phyloP scores from a whole-genome alignment of 2,113 vertebrate genomes.

The Eira barbara region DNA sequence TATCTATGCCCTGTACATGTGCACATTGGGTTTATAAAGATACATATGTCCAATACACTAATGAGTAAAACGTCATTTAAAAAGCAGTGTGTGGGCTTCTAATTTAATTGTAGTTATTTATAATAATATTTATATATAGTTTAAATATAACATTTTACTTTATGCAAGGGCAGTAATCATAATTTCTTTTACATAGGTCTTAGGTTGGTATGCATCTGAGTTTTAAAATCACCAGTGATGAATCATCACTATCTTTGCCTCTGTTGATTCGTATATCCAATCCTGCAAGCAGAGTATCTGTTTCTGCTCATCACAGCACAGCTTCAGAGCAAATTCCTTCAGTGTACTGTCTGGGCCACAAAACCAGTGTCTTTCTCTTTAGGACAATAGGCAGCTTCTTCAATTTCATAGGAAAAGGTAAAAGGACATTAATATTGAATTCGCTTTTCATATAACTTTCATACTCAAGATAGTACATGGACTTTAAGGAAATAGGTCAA shows the following conservation, averaged over 20 bases:
- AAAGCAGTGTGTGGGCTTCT: neutral
- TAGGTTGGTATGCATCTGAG: neutral
- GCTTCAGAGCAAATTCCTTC: neutral
- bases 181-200: neutral
- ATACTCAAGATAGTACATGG: neutral
- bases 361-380: neutral
- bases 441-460: neutral
- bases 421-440: neutral
- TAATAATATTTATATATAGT: neutral
- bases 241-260: rapidly evolving
- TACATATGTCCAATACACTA: neutral
- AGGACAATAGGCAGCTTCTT: neutral
- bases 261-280: rapidly evolving
- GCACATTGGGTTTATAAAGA: neutral
- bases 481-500: neutral
- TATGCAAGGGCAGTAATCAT: neutral
- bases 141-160: neutral
- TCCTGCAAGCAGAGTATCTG: too few species aligned
- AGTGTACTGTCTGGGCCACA: neutral
- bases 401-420: neutral
- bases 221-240: neutral
- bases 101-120: neutral
- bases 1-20: too few species aligned
- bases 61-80: neutral
- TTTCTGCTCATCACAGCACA: neutral